These are phyloP conservation scores for Holothuria glaberrima DNA, from an alignment of 35 echinoderm and acorn worm genomes.

Conservation along the genomic window DNA sequence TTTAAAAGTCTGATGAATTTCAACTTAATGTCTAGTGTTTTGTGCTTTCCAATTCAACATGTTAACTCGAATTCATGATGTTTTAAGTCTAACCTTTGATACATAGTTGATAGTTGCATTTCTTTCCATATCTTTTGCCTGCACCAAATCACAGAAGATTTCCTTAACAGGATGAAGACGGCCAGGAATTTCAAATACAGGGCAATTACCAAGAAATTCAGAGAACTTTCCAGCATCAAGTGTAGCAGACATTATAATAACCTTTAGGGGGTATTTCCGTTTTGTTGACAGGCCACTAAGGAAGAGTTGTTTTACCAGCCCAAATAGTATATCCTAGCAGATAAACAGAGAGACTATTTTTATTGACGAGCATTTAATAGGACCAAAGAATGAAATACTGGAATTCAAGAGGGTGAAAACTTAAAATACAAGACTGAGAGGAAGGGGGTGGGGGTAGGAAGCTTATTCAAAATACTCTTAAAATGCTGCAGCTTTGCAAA, in stretches of 20 bases:
- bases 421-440: too few relatives aligned
- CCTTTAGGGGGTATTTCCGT: conserved; percentile 69
- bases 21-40: too few relatives aligned
- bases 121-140: conserved; percentile 77
- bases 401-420: too few relatives aligned
- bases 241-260: conserved; percentile 91
- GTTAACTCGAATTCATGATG: too few relatives aligned
- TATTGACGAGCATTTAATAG: too few relatives aligned
- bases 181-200: conserved; percentile 91
- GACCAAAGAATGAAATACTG: too few relatives aligned
- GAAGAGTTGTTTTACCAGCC: conserved; percentile 93
- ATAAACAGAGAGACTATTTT: neutral
- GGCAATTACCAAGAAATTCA: conserved; percentile 73
- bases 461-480: too few relatives aligned
- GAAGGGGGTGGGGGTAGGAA: too few relatives aligned
- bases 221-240: conserved; percentile 91
- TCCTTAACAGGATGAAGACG: conserved; percentile 83
- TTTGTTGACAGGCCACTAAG: conserved; percentile 60
- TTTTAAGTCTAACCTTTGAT: conserved; percentile 66
- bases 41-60: too few relatives aligned
- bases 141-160: conserved; percentile 85
- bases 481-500: too few relatives aligned
- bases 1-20: too few relatives aligned
- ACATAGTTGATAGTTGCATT: conserved; percentile 91
- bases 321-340: conserved; percentile 91